Evolutionary conservation across 2,888 invertebrate genomes (phyloP), one percentile per base, ranked within the genome.

Genomic region (Charanyca ferruginea): DNA sequence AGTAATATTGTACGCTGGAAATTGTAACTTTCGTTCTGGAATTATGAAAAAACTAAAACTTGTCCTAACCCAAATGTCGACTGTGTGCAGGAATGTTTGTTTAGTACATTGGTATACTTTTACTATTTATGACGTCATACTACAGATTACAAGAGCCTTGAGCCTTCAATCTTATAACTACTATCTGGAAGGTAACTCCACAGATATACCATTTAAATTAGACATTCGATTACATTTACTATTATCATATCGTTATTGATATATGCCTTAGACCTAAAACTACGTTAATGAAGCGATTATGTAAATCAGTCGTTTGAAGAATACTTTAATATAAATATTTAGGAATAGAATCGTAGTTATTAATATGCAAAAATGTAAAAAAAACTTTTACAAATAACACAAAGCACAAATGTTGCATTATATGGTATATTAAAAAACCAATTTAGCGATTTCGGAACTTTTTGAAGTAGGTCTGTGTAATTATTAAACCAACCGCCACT

Each of bases 281-380:
- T 89, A 89, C 83, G 61, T 83, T 84, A 80, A 88, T 88, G 87
- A 91, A 91, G 91, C 85, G 87, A 89, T 92, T 89, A 87, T 91
- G 89, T 91, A 91, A 92, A 92, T 93, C 93, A 93, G 92, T 93
- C 92, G 83, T 92, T 91, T 90, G 89, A 92, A 90, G 84, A 89
- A 88, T 89, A 90, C 88, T 80, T 83, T 87, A 85, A 87, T 88
- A 85, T 79, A 83, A 79, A 84, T 83, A 78, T 76, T 55, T 78
- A 70, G 66, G 57, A 72, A 67, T 80, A 59, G 58, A 78, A 73
- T 58, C 45, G 60, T 63, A 63, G 65, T 42, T 28, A 65, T 53
- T 55, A 58, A 35, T 44, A 65, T 62, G 58, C 66, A 59, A 63
- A 55, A 64, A 53, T 65, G 20, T 58, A 38, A 65, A 64, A 67